Conservation (phyloP, 2,113 vertebrate species). For the Bombycilla garrulus region DNA sequence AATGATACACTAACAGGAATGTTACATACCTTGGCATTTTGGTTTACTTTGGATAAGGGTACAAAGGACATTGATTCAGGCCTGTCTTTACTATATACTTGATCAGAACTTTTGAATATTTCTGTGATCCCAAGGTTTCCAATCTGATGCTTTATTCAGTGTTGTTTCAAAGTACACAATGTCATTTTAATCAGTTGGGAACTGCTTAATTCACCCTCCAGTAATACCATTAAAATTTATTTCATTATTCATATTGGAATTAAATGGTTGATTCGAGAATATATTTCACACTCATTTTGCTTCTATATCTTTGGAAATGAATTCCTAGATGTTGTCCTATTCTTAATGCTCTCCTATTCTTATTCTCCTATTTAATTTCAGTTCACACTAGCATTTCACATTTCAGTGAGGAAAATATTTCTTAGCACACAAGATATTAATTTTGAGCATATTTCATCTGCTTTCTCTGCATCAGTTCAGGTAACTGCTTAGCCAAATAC, state of each 20-base stretch:
- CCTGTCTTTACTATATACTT: neutral
- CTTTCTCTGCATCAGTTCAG: slow-evolving; percentile 10
- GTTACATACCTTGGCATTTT: neutral
- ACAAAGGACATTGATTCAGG: neutral
- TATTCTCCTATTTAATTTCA: neutral
- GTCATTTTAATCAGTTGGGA: neutral
- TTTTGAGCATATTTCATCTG: slow-evolving; percentile 15
- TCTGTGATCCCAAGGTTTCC: neutral
- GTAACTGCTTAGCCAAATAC: slow-evolving; percentile 33
- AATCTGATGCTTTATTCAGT: neutral
- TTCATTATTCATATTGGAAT: neutral
- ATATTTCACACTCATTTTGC: neutral
- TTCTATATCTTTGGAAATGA: neutral
- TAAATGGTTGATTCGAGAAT: neutral
- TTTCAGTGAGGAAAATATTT: slow-evolving; percentile 17
- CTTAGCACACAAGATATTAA: neutral
- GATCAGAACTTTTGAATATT: neutral
- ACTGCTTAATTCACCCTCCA: neutral
- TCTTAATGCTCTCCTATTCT: neutral
- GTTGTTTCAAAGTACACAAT: neutral
- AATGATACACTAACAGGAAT: neutral
- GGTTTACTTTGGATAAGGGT: neutral
- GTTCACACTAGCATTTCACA: neutral
- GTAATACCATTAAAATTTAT: neutral
- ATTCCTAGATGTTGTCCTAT: neutral